phyloP scores from a whole-genome alignment of 2,888 invertebrate genomes.

The Periphyllus acericola region DNA sequence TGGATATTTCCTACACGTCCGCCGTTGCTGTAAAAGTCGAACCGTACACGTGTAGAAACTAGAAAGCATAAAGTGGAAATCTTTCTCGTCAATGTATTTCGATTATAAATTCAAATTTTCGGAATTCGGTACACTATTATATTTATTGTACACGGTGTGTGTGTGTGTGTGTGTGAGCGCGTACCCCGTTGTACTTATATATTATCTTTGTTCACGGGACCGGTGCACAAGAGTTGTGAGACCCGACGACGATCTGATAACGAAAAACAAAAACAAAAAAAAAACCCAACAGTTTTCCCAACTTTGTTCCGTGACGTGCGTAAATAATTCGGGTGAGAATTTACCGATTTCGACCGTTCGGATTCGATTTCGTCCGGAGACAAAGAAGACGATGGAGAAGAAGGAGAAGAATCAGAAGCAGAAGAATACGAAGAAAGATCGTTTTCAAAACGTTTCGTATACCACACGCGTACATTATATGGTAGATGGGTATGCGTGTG shows the following conservation, averaged over 20 bases:
- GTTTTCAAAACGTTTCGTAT: background rate
- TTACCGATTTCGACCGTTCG: background rate
- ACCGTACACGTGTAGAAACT: no score
- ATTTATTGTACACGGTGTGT: no score
- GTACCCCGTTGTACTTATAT: no score
- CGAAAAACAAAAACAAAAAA: background rate
- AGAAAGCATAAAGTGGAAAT: background rate
- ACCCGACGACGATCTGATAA: background rate
- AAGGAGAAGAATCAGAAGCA: no score
- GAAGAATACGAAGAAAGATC: background rate
- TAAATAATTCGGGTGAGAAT: slow-evolving; percentile 10
- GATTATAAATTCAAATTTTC: background rate
- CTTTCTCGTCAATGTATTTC: background rate
- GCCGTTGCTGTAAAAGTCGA: no score
- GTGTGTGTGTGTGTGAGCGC: no score
- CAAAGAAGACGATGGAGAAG: background rate
- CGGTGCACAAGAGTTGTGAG: background rate
- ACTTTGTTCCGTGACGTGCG: background rate
- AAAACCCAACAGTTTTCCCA: background rate
- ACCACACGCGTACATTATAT: background rate
- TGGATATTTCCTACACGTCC: no score
- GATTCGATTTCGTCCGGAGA: background rate
- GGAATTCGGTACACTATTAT: background rate
- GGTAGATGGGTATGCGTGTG: background rate
- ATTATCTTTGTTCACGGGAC: no score